Percentiles rank a stretch among this genome's conserved stretches.
Conservation (phyloP, 2,113 vertebrate species). For the Hydropotes inermis region DNA sequence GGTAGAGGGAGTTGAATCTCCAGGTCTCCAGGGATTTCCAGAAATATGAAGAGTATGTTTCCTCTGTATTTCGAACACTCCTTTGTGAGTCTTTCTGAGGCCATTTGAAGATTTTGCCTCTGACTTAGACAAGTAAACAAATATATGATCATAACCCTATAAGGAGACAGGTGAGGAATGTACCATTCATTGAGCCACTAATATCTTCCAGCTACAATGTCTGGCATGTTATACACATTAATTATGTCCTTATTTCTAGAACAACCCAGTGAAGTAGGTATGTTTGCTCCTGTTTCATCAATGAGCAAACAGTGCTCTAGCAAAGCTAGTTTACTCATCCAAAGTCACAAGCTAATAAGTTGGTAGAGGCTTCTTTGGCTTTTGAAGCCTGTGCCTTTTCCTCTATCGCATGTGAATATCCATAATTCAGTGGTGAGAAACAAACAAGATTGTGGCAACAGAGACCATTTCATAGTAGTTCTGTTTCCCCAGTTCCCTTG, state of each 20-base stretch:
- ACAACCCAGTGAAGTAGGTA: neutral
- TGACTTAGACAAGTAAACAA: constrained; percentile 33
- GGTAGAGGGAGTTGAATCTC: neutral
- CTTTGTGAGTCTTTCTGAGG: neutral
- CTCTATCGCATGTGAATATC: neutral
- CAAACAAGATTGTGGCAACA: neutral
- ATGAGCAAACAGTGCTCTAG: neutral
- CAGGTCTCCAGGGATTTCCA: neutral
- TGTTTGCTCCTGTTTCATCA: constrained; percentile 27
- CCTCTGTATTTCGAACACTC: neutral
- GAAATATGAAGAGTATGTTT: neutral
- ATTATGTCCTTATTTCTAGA: neutral
- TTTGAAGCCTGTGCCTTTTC: neutral
- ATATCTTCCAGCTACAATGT: neutral
- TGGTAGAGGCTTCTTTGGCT: neutral
- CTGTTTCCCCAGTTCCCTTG: neutral
- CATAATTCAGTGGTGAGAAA: neutral
- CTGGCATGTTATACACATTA: neutral
- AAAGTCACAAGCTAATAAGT: neutral
- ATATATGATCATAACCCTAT: neutral
- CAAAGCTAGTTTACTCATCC: neutral
- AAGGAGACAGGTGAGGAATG: neutral
- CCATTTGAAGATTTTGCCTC: neutral
- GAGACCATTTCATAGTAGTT: neutral
- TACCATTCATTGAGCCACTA: neutral